Evolutionary conservation across 2,888 invertebrate genomes (phyloP).

Genomic region (Chorisops tibialis): DNA sequence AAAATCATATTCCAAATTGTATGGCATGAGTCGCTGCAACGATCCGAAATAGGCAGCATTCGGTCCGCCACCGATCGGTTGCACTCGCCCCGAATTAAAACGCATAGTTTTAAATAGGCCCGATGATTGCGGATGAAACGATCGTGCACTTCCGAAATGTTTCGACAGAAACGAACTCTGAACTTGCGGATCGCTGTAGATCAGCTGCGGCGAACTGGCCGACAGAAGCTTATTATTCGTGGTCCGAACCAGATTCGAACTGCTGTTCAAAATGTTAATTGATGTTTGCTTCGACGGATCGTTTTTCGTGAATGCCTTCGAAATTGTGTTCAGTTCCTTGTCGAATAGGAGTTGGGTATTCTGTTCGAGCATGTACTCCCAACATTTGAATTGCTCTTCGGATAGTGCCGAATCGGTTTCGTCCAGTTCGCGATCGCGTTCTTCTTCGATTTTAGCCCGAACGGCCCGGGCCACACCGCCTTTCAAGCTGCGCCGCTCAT

Average conservation of each 20-base stretch:
- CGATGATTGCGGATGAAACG: slow-evolving; percentile 62
- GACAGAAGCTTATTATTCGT: slow-evolving; percentile 58
- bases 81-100: slow-evolving; percentile 56
- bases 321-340: slow-evolving; percentile 79
- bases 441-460: slow-evolving; percentile 63
- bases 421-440: slow-evolving; percentile 54
- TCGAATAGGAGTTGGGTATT: slow-evolving; percentile 85
- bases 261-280: slow-evolving; percentile 31
- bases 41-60: slow-evolving; percentile 87
- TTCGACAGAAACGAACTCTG: slow-evolving; percentile 61
- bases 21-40: slow-evolving; percentile 78
- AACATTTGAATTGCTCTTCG: slow-evolving; percentile 87
- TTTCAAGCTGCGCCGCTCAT: slow-evolving; percentile 58
- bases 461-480: slow-evolving; percentile 62
- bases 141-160: slow-evolving; percentile 76
- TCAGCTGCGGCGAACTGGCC: slow-evolving; percentile 67
- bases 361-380: slow-evolving; percentile 91
- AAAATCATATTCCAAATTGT: slow-evolving; percentile 79
- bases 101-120: slow-evolving; percentile 56
- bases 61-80: slow-evolving; percentile 64
- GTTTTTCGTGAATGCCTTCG: slow-evolving; percentile 58
- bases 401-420: slow-evolving; percentile 62
- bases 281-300: slow-evolving; percentile 33
- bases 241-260: slow-evolving; percentile 40
- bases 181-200: slow-evolving; percentile 36